A percentile compares a stretch with the other conserved stretches of the same genome.
These are phyloP conservation scores for Monomorium pharaonis DNA, from an alignment of 1,140 invertebrate species.

Conservation along the genomic window DNA sequence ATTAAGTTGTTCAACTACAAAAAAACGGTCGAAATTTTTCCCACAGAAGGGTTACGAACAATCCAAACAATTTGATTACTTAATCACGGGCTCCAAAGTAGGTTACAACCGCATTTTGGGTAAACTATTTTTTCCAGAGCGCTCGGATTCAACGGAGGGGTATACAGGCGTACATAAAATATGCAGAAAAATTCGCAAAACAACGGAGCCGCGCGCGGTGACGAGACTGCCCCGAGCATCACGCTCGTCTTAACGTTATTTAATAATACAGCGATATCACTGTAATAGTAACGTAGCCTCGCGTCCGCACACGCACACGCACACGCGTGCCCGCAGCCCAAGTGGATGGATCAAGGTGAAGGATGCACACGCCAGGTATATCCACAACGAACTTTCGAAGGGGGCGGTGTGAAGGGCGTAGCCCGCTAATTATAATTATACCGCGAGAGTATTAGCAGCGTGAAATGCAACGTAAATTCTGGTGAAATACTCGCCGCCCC, in stretches of 20 bases:
- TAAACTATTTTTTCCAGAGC: too few relatives aligned
- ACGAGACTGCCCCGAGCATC: neutral
- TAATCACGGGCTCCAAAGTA: too few relatives aligned
- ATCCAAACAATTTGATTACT: too few relatives aligned
- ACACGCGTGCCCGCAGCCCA: neutral
- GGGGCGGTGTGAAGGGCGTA: slow-evolving; percentile 82
- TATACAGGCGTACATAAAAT: neutral
- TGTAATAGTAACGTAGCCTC: slow-evolving; percentile 5
- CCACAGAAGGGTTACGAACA: too few relatives aligned
- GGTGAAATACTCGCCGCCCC: slow-evolving; percentile 80
- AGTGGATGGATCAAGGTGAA: slow-evolving; percentile 70
- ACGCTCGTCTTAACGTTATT: slow-evolving; percentile 41
- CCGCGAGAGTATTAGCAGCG: slow-evolving; percentile 83
- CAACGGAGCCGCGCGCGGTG: neutral
- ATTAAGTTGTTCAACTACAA: too few relatives aligned
- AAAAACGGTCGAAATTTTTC: too few relatives aligned
- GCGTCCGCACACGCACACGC: too few relatives aligned
- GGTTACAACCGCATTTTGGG: too few relatives aligned
- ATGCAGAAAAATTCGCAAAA: slow-evolving; percentile 7
- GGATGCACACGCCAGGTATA: slow-evolving; percentile 69
- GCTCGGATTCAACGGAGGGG: neutral
- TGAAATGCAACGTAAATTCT: slow-evolving; percentile 83
- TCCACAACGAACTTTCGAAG: slow-evolving; percentile 69
- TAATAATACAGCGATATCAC: slow-evolving; percentile 44
- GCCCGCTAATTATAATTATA: slow-evolving; percentile 85